Percentiles rank a stretch among this genome's conserved stretches.
Conservation (phyloP, 2,888 invertebrate genomes). For the Mythimna ferrago region DNA sequence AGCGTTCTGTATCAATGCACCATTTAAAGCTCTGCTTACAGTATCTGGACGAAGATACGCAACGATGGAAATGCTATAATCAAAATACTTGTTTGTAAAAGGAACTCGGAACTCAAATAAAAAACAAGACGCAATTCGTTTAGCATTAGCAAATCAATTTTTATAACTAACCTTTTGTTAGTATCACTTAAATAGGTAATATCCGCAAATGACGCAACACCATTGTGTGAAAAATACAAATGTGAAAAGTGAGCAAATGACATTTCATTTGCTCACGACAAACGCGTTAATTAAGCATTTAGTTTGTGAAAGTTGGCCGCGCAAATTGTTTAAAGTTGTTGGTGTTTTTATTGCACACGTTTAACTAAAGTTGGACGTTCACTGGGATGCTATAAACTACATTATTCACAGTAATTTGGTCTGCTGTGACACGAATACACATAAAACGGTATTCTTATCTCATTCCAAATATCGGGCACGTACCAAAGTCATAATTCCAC, state of each 20-base stretch:
- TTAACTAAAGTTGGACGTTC: conserved; percentile 65
- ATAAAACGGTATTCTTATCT: conserved; percentile 86
- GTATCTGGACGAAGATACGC: not conserved
- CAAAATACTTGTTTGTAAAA: not conserved
- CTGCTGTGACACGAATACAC: conserved; percentile 80
- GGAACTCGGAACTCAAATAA: too few relatives aligned
- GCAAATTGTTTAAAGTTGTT: conserved; percentile 54
- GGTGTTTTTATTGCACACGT: conserved; percentile 56
- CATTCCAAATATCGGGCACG: conserved; percentile 87
- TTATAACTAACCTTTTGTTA: conserved; percentile 12
- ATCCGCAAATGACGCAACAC: conserved; percentile 31
- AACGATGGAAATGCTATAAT: not conserved
- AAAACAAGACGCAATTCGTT: not conserved
- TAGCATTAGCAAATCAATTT: conserved; percentile 6
- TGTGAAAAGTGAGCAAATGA: too few relatives aligned
- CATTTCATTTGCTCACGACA: conserved; percentile 26
- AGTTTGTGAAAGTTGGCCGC: conserved; percentile 53
- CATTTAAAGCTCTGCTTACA: conserved; percentile 6
- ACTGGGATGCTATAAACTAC: conserved; percentile 58
- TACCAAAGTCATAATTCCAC: conserved; percentile 87
- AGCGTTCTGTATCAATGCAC: conserved; percentile 16
- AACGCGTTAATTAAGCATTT: conserved; percentile 51
- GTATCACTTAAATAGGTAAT: conserved; percentile 13
- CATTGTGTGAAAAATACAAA: not conserved
- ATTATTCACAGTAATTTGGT: conserved; percentile 77